These are phyloP conservation scores for Himalopsyche anomala DNA, from an alignment of 2,888 invertebrate species.

Conservation along the genomic window DNA sequence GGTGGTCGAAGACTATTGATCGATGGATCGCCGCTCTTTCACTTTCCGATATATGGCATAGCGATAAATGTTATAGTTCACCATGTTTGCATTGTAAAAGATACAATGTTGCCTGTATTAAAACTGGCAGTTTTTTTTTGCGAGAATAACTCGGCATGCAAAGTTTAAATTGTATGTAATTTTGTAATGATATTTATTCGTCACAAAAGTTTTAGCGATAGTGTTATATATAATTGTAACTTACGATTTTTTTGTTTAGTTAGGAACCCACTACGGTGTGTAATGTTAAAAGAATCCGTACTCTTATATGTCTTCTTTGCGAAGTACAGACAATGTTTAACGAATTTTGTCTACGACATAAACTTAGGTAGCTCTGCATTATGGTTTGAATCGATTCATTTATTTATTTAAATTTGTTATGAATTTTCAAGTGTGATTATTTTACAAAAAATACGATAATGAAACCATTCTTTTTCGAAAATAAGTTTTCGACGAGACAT, in stretches of 20 bases:
- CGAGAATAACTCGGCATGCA: background rate
- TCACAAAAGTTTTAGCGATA: background rate
- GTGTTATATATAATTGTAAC: background rate
- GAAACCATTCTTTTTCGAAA: too few species aligned
- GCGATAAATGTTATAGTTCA: background rate
- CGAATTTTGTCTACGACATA: constrained; percentile 1
- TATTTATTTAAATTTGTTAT: background rate
- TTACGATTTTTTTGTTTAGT: constrained; percentile 22
- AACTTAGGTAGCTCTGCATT: background rate
- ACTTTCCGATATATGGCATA: constrained; percentile 7
- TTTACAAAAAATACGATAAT: too few species aligned
- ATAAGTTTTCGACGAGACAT: too few species aligned
- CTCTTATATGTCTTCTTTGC: constrained; percentile 38
- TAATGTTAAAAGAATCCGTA: constrained; percentile 9
- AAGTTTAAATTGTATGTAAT: constrained; percentile 20
- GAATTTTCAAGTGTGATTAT: too few species aligned
- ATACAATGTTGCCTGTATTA: constrained; percentile 31
- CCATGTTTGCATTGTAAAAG: constrained; percentile 1
- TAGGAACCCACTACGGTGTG: background rate
- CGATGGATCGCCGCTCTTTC: background rate
- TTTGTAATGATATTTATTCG: constrained; percentile 16
- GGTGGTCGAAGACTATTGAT: constrained; percentile 63
- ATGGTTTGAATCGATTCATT: constrained; percentile 1
- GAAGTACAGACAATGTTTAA: constrained; percentile 22
- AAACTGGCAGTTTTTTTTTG: background rate